phyloP scores from a whole-genome alignment of 2,888 invertebrate species.

The Lithosia quadra region DNA sequence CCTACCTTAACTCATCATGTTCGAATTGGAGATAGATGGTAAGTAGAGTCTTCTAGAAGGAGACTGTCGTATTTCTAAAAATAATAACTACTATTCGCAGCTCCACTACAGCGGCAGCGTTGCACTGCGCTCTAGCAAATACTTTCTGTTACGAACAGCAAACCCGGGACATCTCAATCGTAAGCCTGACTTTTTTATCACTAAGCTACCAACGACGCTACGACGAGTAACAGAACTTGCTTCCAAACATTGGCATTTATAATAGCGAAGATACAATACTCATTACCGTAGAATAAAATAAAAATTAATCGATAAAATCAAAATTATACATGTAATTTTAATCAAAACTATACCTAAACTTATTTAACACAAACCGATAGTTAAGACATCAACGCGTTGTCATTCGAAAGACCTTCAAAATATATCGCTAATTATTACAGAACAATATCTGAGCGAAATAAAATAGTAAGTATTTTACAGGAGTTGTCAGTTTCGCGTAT shows the following conservation, averaged over 20 bases:
- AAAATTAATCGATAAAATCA: not conserved
- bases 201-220: too few species aligned
- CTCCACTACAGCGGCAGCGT: too few species aligned
- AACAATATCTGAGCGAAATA: conserved; percentile 47
- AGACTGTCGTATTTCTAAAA: too few species aligned
- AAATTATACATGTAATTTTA: not conserved
- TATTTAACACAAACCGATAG: not conserved
- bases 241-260: not conserved
- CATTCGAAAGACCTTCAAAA: conserved; percentile 49
- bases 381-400: conserved; percentile 29
- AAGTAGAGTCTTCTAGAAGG: too few species aligned
- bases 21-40: too few species aligned
- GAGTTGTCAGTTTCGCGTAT: conserved; percentile 72
- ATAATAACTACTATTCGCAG: too few species aligned
- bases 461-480: conserved; percentile 61
- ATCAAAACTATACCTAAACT: not conserved
- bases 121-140: too few species aligned
- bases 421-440: conserved; percentile 2
- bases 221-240: not conserved
- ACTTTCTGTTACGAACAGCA: too few species aligned
- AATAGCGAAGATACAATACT: not conserved
- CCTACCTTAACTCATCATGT: too few species aligned
- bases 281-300: too few species aligned
- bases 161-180: too few species aligned
- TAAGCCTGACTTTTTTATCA: too few species aligned